Base-by-base conservation (phyloP, 2,888 invertebrate genomes). In the Nymphalis polychloros region DNA sequence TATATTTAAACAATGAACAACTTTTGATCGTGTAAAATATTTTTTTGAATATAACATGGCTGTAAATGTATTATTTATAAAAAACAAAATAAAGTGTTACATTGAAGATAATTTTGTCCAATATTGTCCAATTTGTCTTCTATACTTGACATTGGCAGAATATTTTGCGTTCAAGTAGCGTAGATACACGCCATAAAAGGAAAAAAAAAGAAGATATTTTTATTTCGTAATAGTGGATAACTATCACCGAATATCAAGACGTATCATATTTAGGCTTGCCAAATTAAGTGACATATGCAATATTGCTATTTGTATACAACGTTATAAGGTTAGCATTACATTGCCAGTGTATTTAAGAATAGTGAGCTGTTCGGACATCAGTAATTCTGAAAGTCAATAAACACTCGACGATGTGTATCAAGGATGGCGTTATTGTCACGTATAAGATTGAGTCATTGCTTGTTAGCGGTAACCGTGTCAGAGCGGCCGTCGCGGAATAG, bases 401-500 rank as follows among this genome's bases (percentile, higher is more conserved):
- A 80, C 78, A 80, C 77, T 76, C 73, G 80, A 78, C 77, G 35
- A 80, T 85, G 74, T 83, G 80, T 82, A 87, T 84, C 86, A 87
- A 87, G 87, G 88, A 89, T 88, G 83, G 78, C 73, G 81, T 80
- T 85, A 84, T 83, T 85, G 84, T 88, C 86, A 86, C 82, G 82
- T 82, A 76, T 73, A 70, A 60, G 81, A 83, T 85, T 87, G 88
- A 88, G 84, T 88, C 88, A 88, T 80, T 82, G 82, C 83, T 78
- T 79, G 77, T 76, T 76, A 78, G 79, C 78, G 78, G 77, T 85
- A 88, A 88, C 85, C 84, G 88, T 89, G 89, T 88, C 89, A 88
- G 85, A 70, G 84, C 79, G 88, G 78, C 87, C 89, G 84, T 85
- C 88, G 89, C 88, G 84, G 88, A 90, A 89, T 90, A 90, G 90